phyloP scores from a whole-genome alignment of 2,888 invertebrate genomes.

The Choristoneura rosaceana region DNA sequence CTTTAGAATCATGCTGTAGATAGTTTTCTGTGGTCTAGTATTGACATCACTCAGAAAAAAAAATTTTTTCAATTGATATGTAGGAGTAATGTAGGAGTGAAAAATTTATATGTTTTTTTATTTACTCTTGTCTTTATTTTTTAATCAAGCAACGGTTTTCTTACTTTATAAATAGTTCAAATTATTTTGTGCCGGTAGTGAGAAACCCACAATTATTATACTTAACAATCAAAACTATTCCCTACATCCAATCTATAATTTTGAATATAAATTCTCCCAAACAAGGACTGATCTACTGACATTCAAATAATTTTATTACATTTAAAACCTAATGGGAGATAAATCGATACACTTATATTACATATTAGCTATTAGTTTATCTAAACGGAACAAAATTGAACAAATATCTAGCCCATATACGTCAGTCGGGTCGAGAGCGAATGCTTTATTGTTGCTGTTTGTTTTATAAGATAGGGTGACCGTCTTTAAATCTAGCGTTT shows the following conservation, averaged over 20 bases:
- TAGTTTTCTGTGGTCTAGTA: no score
- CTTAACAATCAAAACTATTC: not conserved
- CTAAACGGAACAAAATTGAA: constrained; percentile 18
- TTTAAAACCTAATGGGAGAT: constrained; percentile 3
- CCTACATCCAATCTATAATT: not conserved
- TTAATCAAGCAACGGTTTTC: no score
- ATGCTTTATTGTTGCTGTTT: not conserved
- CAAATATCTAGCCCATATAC: constrained; percentile 3
- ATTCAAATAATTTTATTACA: not conserved
- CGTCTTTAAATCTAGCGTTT: no score
- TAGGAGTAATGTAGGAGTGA: no score
- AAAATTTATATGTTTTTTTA: no score
- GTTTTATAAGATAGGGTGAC: no score
- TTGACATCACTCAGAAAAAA: no score
- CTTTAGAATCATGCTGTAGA: no score
- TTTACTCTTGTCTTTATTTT: no score
- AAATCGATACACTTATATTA: constrained; percentile 6
- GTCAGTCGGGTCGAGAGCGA: not conserved
- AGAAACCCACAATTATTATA: not conserved
- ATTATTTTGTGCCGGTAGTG: no score
- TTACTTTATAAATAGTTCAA: no score
- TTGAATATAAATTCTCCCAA: not conserved
- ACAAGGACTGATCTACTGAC: not conserved
- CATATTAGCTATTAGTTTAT: constrained; percentile 5
- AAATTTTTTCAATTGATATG: no score